Base-by-base conservation (phyloP, 1,140 invertebrate species). In the Zaprionus gabonicus region DNA sequence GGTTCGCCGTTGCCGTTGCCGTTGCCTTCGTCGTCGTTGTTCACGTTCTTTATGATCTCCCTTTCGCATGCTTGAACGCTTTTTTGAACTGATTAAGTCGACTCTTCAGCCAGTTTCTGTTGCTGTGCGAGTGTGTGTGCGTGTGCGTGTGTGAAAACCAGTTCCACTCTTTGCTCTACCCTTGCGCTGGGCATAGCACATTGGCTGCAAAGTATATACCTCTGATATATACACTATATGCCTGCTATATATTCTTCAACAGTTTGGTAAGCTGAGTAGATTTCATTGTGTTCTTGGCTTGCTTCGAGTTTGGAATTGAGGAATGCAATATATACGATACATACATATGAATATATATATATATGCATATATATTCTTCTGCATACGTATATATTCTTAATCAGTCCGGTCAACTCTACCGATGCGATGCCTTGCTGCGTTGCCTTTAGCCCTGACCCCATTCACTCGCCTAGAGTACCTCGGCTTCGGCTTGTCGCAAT, bases 81-180 rank as follows among this genome's bases (percentile, higher is more conserved):
- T 90, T 88, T 90, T 90, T 81, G 72, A 85, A 90, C 85, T 90
- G 85, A 90, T 90, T 90, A 90, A 90, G 86, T 90, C 85, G 83
- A 90, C 85, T 87, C 84, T 88, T 88, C 85, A 81, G 72, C 62
- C 76, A 67, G 67, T 49, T 53, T 20, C 60, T 31, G 23, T 49
- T 53, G 27, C 60, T 31, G 23, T 46, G 38, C 41, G 17, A 25
- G 20, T 63, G 27, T 34, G 31, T 66, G 28, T 62, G 25, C 51
- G 53, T 74, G 70, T 78, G 59, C 70, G 70, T 76, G 76, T 81
- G 78, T 80, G 64, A 68, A 80, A 75, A 81, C 78, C 72, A 67
- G 69, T 70, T 82, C 60, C 60, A 80, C 57, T 80, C 60, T 76
- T 80, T 72, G 58, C 27, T 71, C 44, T 71, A 25, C 46, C 10